These are phyloP conservation scores for Drosophila gunungcola DNA, from an alignment of 1,140 invertebrate species.

Conservation along the genomic window DNA sequence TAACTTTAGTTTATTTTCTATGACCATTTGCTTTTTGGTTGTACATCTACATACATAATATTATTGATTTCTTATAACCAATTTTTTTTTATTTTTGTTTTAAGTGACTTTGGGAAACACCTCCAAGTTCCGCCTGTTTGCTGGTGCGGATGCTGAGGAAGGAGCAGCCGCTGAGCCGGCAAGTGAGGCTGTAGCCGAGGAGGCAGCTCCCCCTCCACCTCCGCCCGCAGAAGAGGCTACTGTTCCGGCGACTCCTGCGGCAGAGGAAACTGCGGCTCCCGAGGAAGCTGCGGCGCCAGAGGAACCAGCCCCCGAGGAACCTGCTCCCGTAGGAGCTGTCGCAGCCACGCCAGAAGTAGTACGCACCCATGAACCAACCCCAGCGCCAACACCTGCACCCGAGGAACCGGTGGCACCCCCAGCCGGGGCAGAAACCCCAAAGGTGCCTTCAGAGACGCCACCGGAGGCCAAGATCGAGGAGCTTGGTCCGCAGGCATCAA, in stretches of 20 bases:
- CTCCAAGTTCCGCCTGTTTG: conserved; percentile 56
- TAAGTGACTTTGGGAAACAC: conserved; percentile 45
- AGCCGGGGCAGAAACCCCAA: background rate
- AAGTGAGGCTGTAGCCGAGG: conserved; percentile 15
- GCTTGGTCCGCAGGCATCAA: background rate
- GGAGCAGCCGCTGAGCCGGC: conserved; percentile 13
- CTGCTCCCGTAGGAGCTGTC: background rate
- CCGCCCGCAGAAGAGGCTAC: conserved; percentile 5
- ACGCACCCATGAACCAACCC: background rate
- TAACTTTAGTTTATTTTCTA: too few relatives aligned
- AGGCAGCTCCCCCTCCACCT: conserved; percentile 1
- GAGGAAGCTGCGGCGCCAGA: background rate
- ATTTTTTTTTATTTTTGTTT: background rate
- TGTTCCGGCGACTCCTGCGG: background rate
- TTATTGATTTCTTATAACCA: too few relatives aligned
- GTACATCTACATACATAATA: too few relatives aligned
- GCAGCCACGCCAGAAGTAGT: background rate
- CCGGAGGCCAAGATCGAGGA: background rate
- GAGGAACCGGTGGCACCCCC: background rate
- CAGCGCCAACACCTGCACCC: background rate
- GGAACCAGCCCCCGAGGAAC: background rate
- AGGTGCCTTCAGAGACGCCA: background rate
- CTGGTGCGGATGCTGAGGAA: conserved; percentile 57
- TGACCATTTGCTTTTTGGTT: too few relatives aligned
- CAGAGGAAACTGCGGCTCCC: conserved; percentile 1